Percentiles rank a stretch among this genome's conserved stretches.
These are phyloP conservation scores for Itoplectis maculator DNA, from an alignment of 2,888 invertebrate species.

Conservation along the genomic window DNA sequence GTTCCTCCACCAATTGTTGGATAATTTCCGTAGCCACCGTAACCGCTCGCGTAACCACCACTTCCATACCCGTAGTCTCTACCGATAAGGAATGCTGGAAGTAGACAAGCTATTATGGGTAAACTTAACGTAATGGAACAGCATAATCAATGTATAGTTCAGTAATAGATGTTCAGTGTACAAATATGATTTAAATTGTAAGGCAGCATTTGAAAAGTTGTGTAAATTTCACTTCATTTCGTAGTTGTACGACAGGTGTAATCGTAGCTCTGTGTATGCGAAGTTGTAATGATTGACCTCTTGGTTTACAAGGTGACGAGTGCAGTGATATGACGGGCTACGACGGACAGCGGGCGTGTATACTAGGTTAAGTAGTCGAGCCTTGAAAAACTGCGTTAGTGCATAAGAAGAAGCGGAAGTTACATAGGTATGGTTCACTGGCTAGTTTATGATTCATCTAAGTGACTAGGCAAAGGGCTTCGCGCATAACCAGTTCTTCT, in stretches of 20 bases:
- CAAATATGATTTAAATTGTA: neutral
- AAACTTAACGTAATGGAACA: neutral
- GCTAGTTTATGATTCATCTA: slow-evolving; percentile 28
- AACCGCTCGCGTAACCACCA: slow-evolving; percentile 68
- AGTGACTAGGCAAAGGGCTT: neutral
- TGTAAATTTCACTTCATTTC: neutral
- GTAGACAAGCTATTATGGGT: slow-evolving; percentile 26
- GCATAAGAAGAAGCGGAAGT: slow-evolving; percentile 20
- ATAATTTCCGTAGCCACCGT: slow-evolving; percentile 72
- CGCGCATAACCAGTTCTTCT: slow-evolving; percentile 2
- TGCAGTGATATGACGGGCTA: neutral
- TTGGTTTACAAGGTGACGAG: neutral
- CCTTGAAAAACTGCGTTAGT: neutral
- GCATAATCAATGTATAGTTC: no score
- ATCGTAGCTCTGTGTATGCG: neutral
- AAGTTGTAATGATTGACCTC: neutral
- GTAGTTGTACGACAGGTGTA: neutral
- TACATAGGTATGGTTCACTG: slow-evolving; percentile 10
- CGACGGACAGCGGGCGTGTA: neutral
- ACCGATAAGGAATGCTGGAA: slow-evolving; percentile 74
- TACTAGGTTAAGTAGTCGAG: slow-evolving; percentile 9
- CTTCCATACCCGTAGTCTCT: slow-evolving; percentile 75
- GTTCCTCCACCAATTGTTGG: slow-evolving; percentile 65
- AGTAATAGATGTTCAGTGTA: no score
- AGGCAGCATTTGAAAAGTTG: neutral